Conservation (phyloP, 2,888 invertebrate genomes). For the Ophonus ardosiacus region DNA sequence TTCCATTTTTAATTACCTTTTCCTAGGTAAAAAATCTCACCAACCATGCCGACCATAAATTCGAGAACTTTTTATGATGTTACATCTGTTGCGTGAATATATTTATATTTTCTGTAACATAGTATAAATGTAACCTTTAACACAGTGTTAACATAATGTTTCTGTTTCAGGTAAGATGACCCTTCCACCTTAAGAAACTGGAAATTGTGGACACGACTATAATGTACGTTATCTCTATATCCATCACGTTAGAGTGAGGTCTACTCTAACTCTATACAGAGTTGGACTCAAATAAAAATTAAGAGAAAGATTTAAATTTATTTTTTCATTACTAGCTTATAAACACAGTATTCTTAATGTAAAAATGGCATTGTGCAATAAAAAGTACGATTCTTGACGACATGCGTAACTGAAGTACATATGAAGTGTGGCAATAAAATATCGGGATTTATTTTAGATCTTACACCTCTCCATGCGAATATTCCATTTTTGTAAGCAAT, state of each 20-base stretch:
- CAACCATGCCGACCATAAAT: neutral
- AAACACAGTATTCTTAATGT: too few relatives aligned
- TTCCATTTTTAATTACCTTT: constrained; percentile 32
- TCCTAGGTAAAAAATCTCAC: constrained; percentile 4
- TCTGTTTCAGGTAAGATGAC: neutral
- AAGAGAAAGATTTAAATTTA: neutral
- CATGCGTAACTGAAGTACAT: too few relatives aligned
- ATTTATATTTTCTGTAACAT: neutral
- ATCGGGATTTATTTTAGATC: too few relatives aligned
- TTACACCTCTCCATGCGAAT: too few relatives aligned
- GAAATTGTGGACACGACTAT: neutral
- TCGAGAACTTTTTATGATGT: neutral
- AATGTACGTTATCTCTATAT: neutral
- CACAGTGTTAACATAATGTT: neutral
- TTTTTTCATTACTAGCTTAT: too few relatives aligned
- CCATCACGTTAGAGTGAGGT: neutral
- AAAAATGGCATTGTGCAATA: too few relatives aligned
- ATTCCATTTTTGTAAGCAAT: too few relatives aligned
- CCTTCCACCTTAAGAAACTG: neutral
- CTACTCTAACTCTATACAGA: neutral
- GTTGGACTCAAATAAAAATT: neutral
- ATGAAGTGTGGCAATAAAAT: too few relatives aligned
- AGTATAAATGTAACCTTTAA: neutral
- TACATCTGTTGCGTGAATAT: neutral
- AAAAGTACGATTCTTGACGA: too few relatives aligned